Base-by-base conservation (phyloP, 1,140 invertebrate genomes). In the Metopolophium dirhodum region DNA sequence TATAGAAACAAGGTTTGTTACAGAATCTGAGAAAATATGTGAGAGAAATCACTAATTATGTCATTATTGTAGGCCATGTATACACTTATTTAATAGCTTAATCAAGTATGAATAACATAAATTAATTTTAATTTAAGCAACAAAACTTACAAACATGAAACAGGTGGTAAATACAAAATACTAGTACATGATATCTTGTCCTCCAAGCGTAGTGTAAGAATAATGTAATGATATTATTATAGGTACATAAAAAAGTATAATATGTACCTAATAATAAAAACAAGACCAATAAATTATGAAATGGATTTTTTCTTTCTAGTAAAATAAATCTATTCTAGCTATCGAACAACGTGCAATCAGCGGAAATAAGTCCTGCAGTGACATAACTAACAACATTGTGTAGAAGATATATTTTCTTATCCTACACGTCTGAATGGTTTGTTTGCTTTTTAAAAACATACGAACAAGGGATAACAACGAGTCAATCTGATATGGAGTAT, bases 401-500 rank as follows among this genome's bases (percentile, higher is more conserved):
- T 37, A 41, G 47, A 92, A 83, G 77, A 92, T 82, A 54, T 93
- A 86, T 93, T 37, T 93, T 86, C 91, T 93, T 85, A 93, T 93
- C 37, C 49, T 86, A 37, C 35, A 86, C n/a, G 82, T 93, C 18
- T 86, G 91, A 83, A 93, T 51, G n/a, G 49, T 85, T 86, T 93
- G 77, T 85, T 93, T 83, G 91, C 91, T 85, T 85, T 86, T 51
- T 82, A 92, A 77, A 47, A 83, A 83, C 68, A 51, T 82, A 92
- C n/a, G 77, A 92, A 92, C 90, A 51, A 82, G 45, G 90, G 90
- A 92, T 82, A 83, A 92, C 41, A 83, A 92, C 68, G 22, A 83
- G n/a, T 83, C 68, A 83, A 92, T 92, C 90, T 92, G 90, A 92
- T 92, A 83, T 49, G 61, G 68, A 92, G 90, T 83, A 77, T 77